phyloP scores from a whole-genome alignment of 2,113 vertebrate genomes.

The Cercopithecus mona region DNA sequence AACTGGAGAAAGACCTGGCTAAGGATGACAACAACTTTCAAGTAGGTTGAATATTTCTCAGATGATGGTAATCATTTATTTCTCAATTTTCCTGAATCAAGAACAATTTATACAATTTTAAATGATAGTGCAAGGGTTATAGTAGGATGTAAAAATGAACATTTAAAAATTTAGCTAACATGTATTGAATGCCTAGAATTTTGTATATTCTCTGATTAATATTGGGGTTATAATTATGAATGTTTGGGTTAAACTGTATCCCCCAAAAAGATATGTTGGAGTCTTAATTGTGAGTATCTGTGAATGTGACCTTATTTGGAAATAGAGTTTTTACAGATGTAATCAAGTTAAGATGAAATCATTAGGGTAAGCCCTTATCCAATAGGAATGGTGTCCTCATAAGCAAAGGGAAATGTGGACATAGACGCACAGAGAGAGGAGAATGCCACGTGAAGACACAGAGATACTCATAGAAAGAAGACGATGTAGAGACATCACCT shows the following conservation, averaged over 20 bases:
- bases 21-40: not conserved
- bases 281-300: not conserved
- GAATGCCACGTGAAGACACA: not conserved
- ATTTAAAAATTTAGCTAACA: not conserved
- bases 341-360: not conserved
- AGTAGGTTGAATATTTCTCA: not conserved
- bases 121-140: not conserved
- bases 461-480: not conserved
- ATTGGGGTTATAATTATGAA: not conserved
- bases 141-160: not conserved
- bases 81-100: not conserved
- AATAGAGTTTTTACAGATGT: not conserved
- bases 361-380: not conserved
- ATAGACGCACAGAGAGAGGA: not conserved
- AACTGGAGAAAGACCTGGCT: not conserved
- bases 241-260: not conserved
- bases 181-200: not conserved
- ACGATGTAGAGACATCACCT: too few relatives aligned
- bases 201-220: not conserved
- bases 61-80: not conserved
- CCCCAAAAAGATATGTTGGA: not conserved
- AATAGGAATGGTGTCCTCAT: not conserved
- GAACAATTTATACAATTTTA: not conserved
- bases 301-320: not conserved
- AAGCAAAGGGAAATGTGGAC: not conserved